A percentile compares a stretch with the other conserved stretches of the same genome.
phyloP scores from a whole-genome alignment of 2,888 invertebrate genomes.

The Encarsia formosa region DNA sequence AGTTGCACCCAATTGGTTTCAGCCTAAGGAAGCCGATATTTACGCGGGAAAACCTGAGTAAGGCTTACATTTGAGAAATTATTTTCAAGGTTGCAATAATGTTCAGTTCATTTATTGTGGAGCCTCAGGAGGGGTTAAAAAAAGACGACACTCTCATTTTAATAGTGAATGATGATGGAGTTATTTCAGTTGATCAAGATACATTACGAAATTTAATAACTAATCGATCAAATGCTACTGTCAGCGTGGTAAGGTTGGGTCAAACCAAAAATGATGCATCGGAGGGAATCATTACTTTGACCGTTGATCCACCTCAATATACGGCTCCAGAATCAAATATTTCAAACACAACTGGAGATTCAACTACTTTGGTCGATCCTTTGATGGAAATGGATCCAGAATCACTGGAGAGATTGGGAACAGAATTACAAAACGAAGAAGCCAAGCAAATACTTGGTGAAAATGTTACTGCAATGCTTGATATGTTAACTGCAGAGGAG shows the following conservation, averaged over 20 bases:
- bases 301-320: constrained; percentile 45
- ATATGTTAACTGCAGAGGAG: constrained; percentile 53
- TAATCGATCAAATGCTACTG: constrained; percentile 46
- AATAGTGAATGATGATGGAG: constrained; percentile 83
- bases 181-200: constrained; percentile 75
- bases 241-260: constrained; percentile 48
- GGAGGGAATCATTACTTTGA: constrained; percentile 44
- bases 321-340: constrained; percentile 27
- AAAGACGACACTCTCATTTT: constrained; percentile 73
- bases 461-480: constrained; percentile 52
- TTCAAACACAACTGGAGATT: constrained; percentile 23
- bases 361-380: constrained; percentile 46
- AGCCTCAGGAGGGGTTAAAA: constrained; percentile 41
- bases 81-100: too few species aligned
- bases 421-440: constrained; percentile 54
- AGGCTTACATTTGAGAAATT: too few species aligned
- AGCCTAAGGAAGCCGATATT: too few species aligned
- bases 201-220: constrained; percentile 67
- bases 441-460: constrained; percentile 55
- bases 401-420: constrained; percentile 54
- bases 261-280: constrained; percentile 41
- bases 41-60: too few species aligned
- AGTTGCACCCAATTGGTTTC: too few species aligned
- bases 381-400: constrained; percentile 55
- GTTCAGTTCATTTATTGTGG: constrained; percentile 47